Base-by-base conservation (phyloP, 1,140 invertebrate genomes). In the Goniozus legneri region DNA sequence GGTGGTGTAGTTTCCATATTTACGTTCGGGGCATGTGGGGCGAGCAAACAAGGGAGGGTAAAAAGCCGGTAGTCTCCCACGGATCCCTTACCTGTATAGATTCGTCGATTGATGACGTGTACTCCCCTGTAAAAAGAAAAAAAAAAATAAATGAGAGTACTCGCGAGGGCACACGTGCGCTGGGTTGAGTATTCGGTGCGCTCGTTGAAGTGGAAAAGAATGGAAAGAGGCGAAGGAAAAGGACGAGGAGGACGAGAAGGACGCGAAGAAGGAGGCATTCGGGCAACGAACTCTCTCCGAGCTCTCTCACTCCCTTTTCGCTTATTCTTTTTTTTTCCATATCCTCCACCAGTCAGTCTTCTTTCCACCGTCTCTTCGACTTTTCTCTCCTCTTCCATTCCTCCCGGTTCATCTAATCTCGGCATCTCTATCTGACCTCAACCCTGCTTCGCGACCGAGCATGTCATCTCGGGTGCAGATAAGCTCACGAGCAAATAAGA, bases 101-200 rank as follows among this genome's bases (percentile, higher is more conserved):
- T 54, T 52, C 52, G 43, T 54, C 47, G 52, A 50, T 52, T 43
- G 53, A 14, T 59, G 53, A 56, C 54, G 54, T 56, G 50, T 56
- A 33, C n/a, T n/a, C 47, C 46, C 35, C 44, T 22, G 46, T 45
- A 42, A 16, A 53, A 56, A 45, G 41, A 38, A n/a, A n/a, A n/a
- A n/a, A n/a, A n/a, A n/a, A n/a, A n/a, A n/a, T n/a, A n/a, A n/a
- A n/a, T n/a, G n/a, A n/a, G n/a, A n/a, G n/a, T n/a, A n/a, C n/a
- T n/a, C n/a, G n/a, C n/a, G n/a, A n/a, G n/a, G n/a, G n/a, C n/a
- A n/a, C n/a, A n/a, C n/a, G n/a, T n/a, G n/a, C n/a, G n/a, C n/a
- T n/a, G n/a, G n/a, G n/a, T n/a, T 27, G 52, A 42, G 44, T 54
- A 41, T 44, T 44, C n/a, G n/a, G n/a, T n/a, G n/a, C n/a, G n/a